phyloP scores from a whole-genome alignment of 2,113 vertebrate species.

The Neogobius melanostomus region DNA sequence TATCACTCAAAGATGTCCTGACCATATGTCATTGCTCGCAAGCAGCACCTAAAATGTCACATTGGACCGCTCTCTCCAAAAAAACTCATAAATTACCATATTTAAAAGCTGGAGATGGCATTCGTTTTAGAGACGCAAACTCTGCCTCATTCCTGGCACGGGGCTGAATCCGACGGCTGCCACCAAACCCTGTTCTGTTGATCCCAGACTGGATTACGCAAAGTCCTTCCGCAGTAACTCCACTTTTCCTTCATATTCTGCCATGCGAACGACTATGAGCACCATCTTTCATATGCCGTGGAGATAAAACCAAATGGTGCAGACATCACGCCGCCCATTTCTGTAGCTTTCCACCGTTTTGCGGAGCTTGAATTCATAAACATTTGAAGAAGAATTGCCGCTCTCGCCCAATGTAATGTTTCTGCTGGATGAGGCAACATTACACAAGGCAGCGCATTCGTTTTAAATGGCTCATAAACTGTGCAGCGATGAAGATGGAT shows the following conservation, averaged over 20 bases:
- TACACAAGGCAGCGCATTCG: neutral
- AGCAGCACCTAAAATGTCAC: neutral
- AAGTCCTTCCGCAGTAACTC: constrained; percentile 7
- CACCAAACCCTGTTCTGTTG: constrained; percentile 7
- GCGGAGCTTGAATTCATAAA: neutral
- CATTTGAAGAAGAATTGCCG: constrained; percentile 18
- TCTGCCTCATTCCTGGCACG: neutral
- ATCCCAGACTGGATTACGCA: neutral
- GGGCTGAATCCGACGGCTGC: neutral
- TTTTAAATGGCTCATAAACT: constrained; percentile 7
- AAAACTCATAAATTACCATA: neutral
- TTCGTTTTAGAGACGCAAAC: neutral
- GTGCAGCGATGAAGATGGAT: neutral
- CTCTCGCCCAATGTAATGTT: neutral
- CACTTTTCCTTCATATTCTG: neutral
- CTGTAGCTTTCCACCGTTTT: constrained; percentile 3
- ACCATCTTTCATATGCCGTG: constrained; percentile 1
- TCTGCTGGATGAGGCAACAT: constrained; percentile 1
- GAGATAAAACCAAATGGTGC: constrained; percentile 3
- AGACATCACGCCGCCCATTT: constrained; percentile 16
- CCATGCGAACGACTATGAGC: neutral
- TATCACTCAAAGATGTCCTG: neutral
- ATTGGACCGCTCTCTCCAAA: neutral
- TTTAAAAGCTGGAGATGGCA: neutral
- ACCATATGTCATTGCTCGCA: neutral